These are phyloP conservation scores for Pyrocoelia pectoralis DNA, from an alignment of 2,888 invertebrate genomes.

Conservation along the genomic window DNA sequence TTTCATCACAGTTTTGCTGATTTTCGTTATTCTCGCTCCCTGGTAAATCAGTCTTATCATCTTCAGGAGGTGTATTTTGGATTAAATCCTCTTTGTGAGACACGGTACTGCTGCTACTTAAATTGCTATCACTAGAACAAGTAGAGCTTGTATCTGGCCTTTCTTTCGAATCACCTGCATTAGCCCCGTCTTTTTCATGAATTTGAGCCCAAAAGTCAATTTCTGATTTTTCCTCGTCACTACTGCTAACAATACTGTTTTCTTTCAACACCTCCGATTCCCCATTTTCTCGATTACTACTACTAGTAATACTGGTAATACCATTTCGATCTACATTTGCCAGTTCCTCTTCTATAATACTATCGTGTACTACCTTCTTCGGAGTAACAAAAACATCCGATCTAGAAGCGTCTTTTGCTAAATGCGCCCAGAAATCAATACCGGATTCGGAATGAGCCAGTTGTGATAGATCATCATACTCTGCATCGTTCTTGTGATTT, in stretches of 20 bases:
- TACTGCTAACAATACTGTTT: neutral
- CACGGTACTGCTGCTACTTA: constrained; percentile 47
- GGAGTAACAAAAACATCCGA: neutral
- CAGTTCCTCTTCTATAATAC: neutral
- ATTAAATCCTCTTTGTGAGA: neutral
- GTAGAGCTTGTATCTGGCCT: constrained; percentile 45
- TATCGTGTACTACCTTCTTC: neutral
- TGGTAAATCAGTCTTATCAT: constrained; percentile 7
- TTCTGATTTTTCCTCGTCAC: constrained; percentile 18
- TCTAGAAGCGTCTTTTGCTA: neutral
- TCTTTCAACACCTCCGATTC: constrained; percentile 26
- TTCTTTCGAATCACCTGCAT: neutral
- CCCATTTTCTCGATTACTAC: constrained; percentile 9
- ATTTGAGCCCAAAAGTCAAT: constrained; percentile 43
- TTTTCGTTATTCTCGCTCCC: constrained; percentile 36
- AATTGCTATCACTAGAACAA: constrained; percentile 55
- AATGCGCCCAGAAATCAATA: constrained; percentile 14
- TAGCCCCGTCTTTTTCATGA: neutral
- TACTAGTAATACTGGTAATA: neutral
- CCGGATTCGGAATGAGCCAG: neutral
- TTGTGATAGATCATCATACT: constrained; percentile 14
- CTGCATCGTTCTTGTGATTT: neutral
- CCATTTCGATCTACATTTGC: neutral
- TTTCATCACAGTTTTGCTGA: constrained; percentile 21
- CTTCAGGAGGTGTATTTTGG: neutral